phyloP scores from a whole-genome alignment of 2,113 vertebrate genomes.

The Trematomus loennbergii region DNA sequence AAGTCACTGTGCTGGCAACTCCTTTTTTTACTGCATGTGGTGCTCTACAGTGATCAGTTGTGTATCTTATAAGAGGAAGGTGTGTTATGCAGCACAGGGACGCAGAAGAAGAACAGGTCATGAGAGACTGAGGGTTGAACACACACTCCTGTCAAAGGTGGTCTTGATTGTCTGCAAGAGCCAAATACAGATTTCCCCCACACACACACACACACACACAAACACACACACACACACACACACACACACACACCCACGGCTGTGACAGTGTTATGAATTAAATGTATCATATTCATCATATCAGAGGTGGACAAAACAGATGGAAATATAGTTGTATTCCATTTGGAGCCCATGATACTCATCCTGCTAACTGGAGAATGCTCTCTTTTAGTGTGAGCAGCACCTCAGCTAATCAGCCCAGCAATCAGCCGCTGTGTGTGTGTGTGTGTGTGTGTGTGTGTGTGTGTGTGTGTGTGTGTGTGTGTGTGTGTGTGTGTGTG shows the following conservation, averaged over 20 bases:
- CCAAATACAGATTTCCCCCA: background rate
- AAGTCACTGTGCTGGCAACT: background rate
- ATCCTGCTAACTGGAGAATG: background rate
- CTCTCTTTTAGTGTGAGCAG: constrained; percentile 47
- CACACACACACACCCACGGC: too few relatives aligned
- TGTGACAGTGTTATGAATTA: too few relatives aligned
- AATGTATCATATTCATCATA: background rate
- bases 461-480: constrained; percentile 1
- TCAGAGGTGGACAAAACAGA: background rate
- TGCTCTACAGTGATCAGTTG: background rate
- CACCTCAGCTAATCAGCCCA: constrained; percentile 46
- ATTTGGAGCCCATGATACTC: background rate
- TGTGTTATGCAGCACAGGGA: background rate
- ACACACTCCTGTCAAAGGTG: background rate
- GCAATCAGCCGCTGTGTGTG: constrained; percentile 30
- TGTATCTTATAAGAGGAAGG: background rate
- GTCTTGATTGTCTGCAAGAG: background rate
- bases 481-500: background rate
- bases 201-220: too few relatives aligned
- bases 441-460: constrained; percentile 2
- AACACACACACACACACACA: too few relatives aligned
- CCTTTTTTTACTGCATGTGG: background rate
- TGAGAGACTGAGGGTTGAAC: background rate
- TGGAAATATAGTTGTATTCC: too few relatives aligned
- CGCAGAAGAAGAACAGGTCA: background rate